Evolutionary conservation across 2,888 invertebrate species (phyloP), one percentile per base, ranked within the genome.

Genomic region (Margaritifera margaritifera): DNA sequence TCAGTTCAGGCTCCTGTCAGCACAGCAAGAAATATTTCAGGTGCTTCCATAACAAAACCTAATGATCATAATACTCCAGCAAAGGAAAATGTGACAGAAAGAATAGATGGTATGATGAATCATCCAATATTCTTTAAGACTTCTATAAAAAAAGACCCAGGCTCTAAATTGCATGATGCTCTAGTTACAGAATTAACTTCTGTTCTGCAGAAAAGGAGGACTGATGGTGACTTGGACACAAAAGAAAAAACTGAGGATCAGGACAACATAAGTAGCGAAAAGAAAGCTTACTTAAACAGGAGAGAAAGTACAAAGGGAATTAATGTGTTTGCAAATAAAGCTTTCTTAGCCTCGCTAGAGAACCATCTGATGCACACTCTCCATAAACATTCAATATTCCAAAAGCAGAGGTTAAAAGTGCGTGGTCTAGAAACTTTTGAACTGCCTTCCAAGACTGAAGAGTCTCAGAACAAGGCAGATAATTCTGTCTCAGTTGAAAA

Each of bases 81-180:
- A 42, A 42, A 42, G 15, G 15, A 42, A 42, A 42, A 42, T 42
- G 42, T 42, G 42, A 42, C 42, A 3, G 15, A 42, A 42, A 42
- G 42, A 42, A 42, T 11, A 42, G 42, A 42, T 15, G 42, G 15
- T 42, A 15, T 42, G 42, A 55, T 80, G 60, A 74, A 79, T 54
- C 80, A 80, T 63, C 85, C 84, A 27, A 82, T 84, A 42, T 79
- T 85, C 27, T 85, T 81, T 58, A 81, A 84, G 59, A 79, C 83
- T 63, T 84, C 84, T 6, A 74, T 79, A 4, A 84, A 81, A 60
- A 81, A 79, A 59, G 84, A 85, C 65, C 82, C 82, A 8, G 85
- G 84, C 24, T 84, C 84, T 22, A 83, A 82, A 67, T 72, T 82
- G 24, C 82, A 85, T 74, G 83, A 83, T 68, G 78, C 77, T 18